A percentile compares a stretch with the other conserved stretches of the same genome.
Conservation (phyloP, 1,140 invertebrate species). For the Mya arenaria region DNA sequence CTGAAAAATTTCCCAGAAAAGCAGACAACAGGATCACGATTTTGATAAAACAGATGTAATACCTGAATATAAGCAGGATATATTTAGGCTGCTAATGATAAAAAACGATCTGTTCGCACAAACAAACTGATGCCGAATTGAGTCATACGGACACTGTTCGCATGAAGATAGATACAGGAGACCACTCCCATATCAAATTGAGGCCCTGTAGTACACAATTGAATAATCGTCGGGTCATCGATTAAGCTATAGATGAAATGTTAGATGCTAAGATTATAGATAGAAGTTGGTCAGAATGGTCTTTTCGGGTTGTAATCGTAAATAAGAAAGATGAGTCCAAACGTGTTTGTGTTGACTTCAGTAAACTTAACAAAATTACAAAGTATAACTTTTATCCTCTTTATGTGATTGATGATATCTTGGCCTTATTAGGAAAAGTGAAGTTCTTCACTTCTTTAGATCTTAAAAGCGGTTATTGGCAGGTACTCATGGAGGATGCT, state of each 20-base stretch:
- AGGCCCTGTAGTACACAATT: slow-evolving; percentile 58
- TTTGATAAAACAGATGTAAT: neutral
- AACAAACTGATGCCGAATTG: slow-evolving; percentile 34
- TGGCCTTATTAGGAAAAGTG: slow-evolving; percentile 54
- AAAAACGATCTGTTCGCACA: slow-evolving; percentile 11
- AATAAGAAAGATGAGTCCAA: slow-evolving; percentile 65
- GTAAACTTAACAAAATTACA: slow-evolving; percentile 67
- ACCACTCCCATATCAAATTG: slow-evolving; percentile 53
- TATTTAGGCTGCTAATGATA: neutral
- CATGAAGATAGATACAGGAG: slow-evolving; percentile 55
- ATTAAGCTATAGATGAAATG: slow-evolving; percentile 57
- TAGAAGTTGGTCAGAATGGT: slow-evolving; percentile 58
- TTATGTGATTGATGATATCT: slow-evolving; percentile 61
- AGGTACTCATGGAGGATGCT: too few species aligned
- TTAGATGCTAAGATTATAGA: slow-evolving; percentile 54
- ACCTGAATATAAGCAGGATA: neutral
- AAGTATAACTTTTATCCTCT: slow-evolving; percentile 57
- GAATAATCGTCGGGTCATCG: slow-evolving; percentile 26
- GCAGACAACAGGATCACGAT: neutral
- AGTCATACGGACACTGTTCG: slow-evolving; percentile 45
- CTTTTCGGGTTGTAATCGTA: slow-evolving; percentile 70
- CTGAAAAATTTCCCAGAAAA: neutral
- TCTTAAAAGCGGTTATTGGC: too few species aligned
- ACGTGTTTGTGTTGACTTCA: slow-evolving; percentile 72
- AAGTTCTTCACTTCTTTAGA: slow-evolving; percentile 62